phyloP scores from a whole-genome alignment of 2,888 invertebrate genomes.

The Acholoe squamosa region DNA sequence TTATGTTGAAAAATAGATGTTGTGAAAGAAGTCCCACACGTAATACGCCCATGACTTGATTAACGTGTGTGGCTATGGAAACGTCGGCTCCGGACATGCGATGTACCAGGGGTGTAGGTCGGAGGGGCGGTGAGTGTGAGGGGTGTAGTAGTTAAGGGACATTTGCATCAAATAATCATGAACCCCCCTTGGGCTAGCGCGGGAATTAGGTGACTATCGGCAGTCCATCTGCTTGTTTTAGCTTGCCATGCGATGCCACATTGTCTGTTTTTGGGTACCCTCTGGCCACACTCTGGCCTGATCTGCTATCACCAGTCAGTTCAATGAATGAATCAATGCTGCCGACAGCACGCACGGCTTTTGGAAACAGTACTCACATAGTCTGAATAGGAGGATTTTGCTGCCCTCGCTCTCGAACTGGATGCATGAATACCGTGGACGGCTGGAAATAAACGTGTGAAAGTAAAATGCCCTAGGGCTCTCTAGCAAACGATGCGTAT shows the following conservation, averaged over 20 bases:
- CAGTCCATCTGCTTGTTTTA: constrained; percentile 27
- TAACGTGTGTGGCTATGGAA: constrained; percentile 36
- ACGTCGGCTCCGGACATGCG: constrained; percentile 23
- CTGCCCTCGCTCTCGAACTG: constrained; percentile 72
- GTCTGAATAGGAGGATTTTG: constrained; percentile 21
- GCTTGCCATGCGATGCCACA: neutral
- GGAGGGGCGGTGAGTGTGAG: neutral
- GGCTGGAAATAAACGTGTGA: constrained; percentile 72
- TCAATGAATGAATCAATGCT: constrained; percentile 16
- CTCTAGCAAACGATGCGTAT: neutral
- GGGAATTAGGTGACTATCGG: constrained; percentile 31
- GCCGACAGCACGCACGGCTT: too few relatives aligned
- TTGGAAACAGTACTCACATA: constrained; percentile 40
- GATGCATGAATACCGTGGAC: constrained; percentile 78
- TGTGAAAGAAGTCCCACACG: neutral
- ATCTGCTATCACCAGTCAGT: neutral
- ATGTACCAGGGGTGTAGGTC: neutral
- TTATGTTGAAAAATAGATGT: constrained; percentile 45
- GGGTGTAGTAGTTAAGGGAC: constrained; percentile 6
- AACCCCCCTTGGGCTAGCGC: neutral
- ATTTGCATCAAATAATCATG: constrained; percentile 10
- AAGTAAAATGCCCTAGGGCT: neutral
- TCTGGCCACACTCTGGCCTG: neutral
- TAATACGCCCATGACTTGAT: constrained; percentile 19
- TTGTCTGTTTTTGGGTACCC: constrained; percentile 12